Percentiles rank a stretch among this genome's conserved stretches.
Conservation (phyloP, 1,140 invertebrate genomes). For the Diuraphis noxia region DNA sequence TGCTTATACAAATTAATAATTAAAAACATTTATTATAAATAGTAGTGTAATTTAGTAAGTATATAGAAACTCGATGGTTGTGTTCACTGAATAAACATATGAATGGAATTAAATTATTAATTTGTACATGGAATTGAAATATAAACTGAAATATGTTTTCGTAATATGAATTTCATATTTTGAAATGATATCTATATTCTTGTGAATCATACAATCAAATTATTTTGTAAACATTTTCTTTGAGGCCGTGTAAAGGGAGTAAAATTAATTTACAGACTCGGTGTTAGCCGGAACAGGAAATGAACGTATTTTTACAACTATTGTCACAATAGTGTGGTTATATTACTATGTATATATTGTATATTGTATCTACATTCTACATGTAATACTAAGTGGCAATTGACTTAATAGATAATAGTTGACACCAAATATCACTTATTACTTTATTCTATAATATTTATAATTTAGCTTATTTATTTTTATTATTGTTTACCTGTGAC, state of each 20-base stretch:
- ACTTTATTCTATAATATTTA: neutral
- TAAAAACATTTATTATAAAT: neutral
- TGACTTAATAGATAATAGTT: neutral
- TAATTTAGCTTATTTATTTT: neutral
- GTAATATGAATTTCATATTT: neutral
- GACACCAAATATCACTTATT: neutral
- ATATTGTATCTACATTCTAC: neutral
- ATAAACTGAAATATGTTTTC: neutral
- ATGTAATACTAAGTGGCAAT: neutral
- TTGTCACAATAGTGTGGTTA: conserved; percentile 14
- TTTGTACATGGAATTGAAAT: neutral
- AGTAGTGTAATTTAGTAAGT: neutral
- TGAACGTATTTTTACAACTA: conserved; percentile 16
- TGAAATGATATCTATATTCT: neutral
- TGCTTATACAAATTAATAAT: neutral
- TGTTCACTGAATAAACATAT: neutral
- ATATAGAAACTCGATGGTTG: neutral
- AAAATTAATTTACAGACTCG: neutral
- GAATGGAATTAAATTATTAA: neutral
- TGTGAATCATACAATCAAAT: conserved; percentile 6
- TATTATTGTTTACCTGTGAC: neutral
- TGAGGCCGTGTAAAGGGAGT: neutral
- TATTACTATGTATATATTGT: neutral
- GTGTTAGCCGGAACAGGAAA: neutral
- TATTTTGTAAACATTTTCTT: neutral